phyloP scores from a whole-genome alignment of 2,888 invertebrate genomes.

The Bugula neritina region DNA sequence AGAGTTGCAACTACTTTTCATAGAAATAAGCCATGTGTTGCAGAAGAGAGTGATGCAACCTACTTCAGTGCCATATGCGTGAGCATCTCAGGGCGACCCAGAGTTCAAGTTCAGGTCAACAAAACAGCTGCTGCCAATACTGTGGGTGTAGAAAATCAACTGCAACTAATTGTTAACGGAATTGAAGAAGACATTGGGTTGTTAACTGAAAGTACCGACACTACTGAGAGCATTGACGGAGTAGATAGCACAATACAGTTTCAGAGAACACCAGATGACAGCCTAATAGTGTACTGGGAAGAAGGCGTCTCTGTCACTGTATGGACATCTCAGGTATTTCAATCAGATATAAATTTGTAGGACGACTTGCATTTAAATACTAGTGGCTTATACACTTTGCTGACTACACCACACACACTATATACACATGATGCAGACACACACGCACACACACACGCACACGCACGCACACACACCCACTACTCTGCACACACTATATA shows the following conservation, averaged over 20 bases:
- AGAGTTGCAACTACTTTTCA: no score
- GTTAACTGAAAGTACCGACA: neutral
- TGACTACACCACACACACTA: no score
- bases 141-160: neutral
- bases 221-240: neutral
- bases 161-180: conserved; percentile 2
- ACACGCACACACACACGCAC: no score
- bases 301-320: neutral
- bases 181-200: neutral
- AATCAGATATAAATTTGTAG: no score
- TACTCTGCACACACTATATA: no score
- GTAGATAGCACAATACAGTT: neutral
- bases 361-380: no score
- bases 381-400: no score
- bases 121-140: neutral
- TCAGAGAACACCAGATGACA: conserved; percentile 5
- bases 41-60: neutral
- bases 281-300: neutral
- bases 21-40: no score
- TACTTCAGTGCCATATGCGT: conserved; percentile 18
- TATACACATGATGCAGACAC: no score
- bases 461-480: no score
- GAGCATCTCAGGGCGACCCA: neutral
- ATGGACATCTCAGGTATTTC: neutral
- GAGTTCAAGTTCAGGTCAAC: conserved; percentile 10